Base-by-base conservation (phyloP, 2,888 invertebrate species). In the Priocnemis perturbator region DNA sequence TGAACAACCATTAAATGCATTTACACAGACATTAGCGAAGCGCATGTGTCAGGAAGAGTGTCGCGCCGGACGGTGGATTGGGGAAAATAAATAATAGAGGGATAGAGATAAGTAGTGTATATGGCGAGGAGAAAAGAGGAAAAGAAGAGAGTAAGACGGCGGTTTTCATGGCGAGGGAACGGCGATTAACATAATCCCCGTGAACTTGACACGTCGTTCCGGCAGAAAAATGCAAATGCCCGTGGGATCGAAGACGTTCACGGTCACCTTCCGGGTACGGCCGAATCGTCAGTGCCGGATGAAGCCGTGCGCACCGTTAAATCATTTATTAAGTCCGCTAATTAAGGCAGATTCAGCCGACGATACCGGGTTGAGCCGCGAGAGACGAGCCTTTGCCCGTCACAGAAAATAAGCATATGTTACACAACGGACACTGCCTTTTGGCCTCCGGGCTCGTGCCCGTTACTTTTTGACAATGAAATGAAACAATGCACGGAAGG, bases 171-270 rank as follows among this genome's bases (percentile, higher is more conserved):
- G 9, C 47, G 56, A 50, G 52, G 56, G 56, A 20, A 17, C 50
- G 19, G 15, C 59, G 59, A 73, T 73, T 71, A 78, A 57, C 74
- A 73, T 76, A 77, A 68, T 77, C 73, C n/a, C 63, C 67, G 50
- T 74, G 63, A 79, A 71, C 70, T 72, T 79, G 70, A 77, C 63
- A 64, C 67, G 60, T 44, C 67, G 60, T 59, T 68, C 63, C 71
- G 52, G 68, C 50, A 58, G 61, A 72, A 76, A 76, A 78, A 83
- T 82, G 83, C 76, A 81, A 81, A 83, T 83, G 79, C 56, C 66
- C 81, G 83, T 84, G 81, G 76, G 83, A 83, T 72, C 73, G 65
- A 60, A 72, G 62, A n/a, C 50, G 52, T 47, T 55, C 67, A 67
- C 70, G 65, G 56, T 47, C 15, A 55, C 44, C 71, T 64, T 65